These are phyloP conservation scores for Episyrphus balteatus DNA, from an alignment of 1,140 invertebrate species.

Conservation along the genomic window DNA sequence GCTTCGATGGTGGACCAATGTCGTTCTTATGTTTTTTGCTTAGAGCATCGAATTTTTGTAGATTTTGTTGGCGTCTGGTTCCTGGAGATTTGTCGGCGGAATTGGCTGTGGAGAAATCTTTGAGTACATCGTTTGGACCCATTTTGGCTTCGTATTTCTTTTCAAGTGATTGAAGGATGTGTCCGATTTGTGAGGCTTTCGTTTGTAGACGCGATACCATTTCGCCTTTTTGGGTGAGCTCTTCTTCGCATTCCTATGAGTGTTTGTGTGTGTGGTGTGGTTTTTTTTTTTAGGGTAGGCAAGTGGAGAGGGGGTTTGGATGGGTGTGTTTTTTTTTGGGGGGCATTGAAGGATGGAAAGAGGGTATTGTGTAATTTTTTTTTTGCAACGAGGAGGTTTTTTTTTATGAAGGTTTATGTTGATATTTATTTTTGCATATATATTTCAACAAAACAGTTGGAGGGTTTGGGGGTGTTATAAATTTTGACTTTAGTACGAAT, in stretches of 20 bases:
- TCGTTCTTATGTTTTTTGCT: slow-evolving; percentile 35
- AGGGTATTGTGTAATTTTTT: not conserved
- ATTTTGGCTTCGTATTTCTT: slow-evolving; percentile 48
- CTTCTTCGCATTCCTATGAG: slow-evolving; percentile 80
- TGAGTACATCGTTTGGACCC: slow-evolving; percentile 17
- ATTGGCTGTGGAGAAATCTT: slow-evolving; percentile 4
- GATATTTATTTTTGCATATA: not conserved
- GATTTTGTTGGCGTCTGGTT: slow-evolving; percentile 29
- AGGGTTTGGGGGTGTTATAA: too few relatives aligned
- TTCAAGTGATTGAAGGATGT: slow-evolving; percentile 78
- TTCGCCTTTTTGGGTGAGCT: slow-evolving; percentile 82
- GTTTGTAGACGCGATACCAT: slow-evolving; percentile 80
- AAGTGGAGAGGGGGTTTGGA: too few relatives aligned
- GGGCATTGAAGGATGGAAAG: not conserved
- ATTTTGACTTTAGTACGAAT: slow-evolving; percentile 1
- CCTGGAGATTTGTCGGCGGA: slow-evolving; percentile 23
- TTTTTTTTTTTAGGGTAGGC: slow-evolving; percentile 5
- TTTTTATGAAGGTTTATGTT: not conserved
- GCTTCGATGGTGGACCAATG: slow-evolving; percentile 31
- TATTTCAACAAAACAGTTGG: too few relatives aligned
- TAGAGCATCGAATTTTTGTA: slow-evolving; percentile 32
- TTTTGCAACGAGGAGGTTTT: not conserved
- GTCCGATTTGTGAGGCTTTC: slow-evolving; percentile 82
- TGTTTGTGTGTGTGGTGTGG: slow-evolving; percentile 12
- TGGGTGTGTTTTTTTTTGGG: slow-evolving; percentile 1